Conservation (phyloP, 2,797 vertebrate genomes). For the Toxotes lorentzi region DNA sequence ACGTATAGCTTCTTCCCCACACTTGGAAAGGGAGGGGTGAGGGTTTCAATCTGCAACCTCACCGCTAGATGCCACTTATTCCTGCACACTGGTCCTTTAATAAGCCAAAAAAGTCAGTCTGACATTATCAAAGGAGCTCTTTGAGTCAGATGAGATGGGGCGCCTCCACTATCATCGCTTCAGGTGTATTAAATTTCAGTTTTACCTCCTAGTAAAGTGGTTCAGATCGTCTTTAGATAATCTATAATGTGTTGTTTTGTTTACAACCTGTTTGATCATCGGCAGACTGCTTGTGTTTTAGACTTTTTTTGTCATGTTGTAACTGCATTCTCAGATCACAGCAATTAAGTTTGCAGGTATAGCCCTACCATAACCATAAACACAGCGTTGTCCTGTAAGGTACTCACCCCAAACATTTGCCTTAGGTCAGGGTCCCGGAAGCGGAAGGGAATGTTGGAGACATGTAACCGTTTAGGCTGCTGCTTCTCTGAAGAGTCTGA, state of each 20-base stretch:
- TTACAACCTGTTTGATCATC: not conserved
- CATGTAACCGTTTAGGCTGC: constrained; percentile 97
- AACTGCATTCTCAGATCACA: not conserved
- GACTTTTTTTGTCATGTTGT: not conserved
- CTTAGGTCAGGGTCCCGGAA: constrained; percentile 98
- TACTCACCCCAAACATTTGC: constrained; percentile 99
- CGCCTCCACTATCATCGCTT: not conserved
- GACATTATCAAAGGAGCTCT: constrained; percentile 9
- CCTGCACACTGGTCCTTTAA: not conserved
- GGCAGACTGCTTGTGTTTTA: not conserved
- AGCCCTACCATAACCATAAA: not conserved
- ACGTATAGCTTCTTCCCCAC: too few relatives aligned
- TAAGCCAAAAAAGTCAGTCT: not conserved
- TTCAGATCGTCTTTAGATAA: not conserved
- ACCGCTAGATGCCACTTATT: too few relatives aligned
- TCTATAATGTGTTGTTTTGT: not conserved
- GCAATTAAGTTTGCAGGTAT: not conserved
- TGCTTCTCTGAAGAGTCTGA: constrained; percentile 95
- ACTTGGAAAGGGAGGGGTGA: too few relatives aligned
- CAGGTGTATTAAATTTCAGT: not conserved
- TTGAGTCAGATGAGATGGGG: constrained; percentile 5
- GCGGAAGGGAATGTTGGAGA: constrained; percentile 99
- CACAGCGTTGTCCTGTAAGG: not conserved
- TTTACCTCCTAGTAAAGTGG: not conserved
- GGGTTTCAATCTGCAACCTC: too few relatives aligned